phyloP scores from a whole-genome alignment of 92 coral and sea anemone species.

The Muricea muricata region DNA sequence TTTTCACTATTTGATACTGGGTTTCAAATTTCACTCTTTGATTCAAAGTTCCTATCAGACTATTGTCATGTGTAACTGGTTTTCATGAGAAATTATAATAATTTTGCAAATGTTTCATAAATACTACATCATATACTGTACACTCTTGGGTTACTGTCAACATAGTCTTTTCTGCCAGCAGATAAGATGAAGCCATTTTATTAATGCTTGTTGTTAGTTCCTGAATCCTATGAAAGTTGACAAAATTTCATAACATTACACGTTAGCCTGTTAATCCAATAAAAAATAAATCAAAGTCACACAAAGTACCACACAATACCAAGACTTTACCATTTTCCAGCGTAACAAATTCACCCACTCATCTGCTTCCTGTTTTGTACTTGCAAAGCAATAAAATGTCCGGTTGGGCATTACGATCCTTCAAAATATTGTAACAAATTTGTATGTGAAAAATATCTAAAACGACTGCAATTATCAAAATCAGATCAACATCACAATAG shows the following conservation, averaged over 20 bases:
- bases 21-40: too few relatives aligned
- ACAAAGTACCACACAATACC: too few relatives aligned
- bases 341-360: conserved; percentile 92
- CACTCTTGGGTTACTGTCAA: background rate
- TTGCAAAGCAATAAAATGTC: conserved; percentile 94
- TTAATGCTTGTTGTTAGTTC: background rate
- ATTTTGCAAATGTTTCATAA: background rate
- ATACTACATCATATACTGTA: background rate
- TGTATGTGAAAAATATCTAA: too few relatives aligned
- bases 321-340: conserved; percentile 95
- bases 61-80: background rate
- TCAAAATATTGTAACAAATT: background rate
- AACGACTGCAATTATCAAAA: too few relatives aligned
- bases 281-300: too few relatives aligned
- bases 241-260: background rate
- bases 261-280: too few relatives aligned
- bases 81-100: background rate
- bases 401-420: conserved; percentile 96
- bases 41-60: too few relatives aligned
- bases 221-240: background rate
- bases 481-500: too few relatives aligned
- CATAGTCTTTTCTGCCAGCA: background rate
- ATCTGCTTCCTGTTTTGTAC: conserved; percentile 88
- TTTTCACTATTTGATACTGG: too few relatives aligned
- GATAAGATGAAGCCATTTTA: background rate